Evolutionary conservation across 2,113 vertebrate species (phyloP).

Genomic region (Holacanthus passer): DNA sequence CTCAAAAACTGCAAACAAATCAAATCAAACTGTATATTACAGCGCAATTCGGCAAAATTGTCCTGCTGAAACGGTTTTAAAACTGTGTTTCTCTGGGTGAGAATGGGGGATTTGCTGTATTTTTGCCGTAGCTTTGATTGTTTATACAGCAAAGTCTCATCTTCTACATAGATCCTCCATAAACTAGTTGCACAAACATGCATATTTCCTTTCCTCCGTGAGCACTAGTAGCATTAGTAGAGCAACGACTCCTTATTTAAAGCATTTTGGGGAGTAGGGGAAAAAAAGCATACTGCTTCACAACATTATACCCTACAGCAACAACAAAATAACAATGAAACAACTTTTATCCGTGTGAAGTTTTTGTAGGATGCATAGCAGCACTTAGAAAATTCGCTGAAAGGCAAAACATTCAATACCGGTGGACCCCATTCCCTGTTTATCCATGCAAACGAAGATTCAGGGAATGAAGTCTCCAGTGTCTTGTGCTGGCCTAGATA

Average conservation of each 20-base stretch:
- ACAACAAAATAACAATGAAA: slow-evolving; percentile 43
- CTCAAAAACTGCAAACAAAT: slow-evolving; percentile 37
- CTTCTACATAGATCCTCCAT: neutral
- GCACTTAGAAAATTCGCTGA: slow-evolving; percentile 55
- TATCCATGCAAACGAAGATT: slow-evolving; percentile 72
- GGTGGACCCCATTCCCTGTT: slow-evolving; percentile 61
- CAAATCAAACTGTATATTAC: slow-evolving; percentile 31
- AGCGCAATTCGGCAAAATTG: slow-evolving; percentile 15
- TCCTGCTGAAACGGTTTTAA: neutral
- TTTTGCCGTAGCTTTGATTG: slow-evolving; percentile 1
- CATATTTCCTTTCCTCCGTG: slow-evolving; percentile 22
- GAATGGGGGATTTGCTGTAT: neutral
- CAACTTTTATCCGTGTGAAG: slow-evolving; percentile 47
- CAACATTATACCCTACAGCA: slow-evolving; percentile 27
- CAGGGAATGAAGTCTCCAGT: slow-evolving; percentile 73
- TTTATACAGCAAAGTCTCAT: neutral
- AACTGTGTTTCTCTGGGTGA: neutral
- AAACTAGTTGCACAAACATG: neutral
- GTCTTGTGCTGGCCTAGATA: slow-evolving; percentile 79
- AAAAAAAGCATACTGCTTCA: slow-evolving; percentile 5
- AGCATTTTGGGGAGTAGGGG: slow-evolving; percentile 19
- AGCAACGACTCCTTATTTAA: slow-evolving; percentile 36
- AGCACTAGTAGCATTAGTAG: slow-evolving; percentile 17
- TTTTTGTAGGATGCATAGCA: slow-evolving; percentile 33
- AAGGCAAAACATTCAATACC: slow-evolving; percentile 48